Evolutionary conservation across 2,797 vertebrate genomes (phyloP).

Genomic region (Margarornis squamiger): DNA sequence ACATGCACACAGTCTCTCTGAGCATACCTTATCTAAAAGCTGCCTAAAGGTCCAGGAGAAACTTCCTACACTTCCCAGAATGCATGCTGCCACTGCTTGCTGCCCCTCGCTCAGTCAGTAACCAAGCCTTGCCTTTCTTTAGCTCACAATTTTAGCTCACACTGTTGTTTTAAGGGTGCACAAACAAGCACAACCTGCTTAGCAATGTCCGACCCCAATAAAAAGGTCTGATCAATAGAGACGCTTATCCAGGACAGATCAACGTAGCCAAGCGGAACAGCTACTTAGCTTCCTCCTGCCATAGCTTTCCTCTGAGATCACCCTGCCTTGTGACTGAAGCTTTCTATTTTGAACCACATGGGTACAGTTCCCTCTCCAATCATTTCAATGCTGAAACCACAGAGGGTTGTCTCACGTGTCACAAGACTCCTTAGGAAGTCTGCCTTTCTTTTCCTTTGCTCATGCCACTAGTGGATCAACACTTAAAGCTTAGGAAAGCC

Average conservation of each 20-base stretch:
- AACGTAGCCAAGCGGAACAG: not conserved
- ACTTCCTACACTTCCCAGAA: not conserved
- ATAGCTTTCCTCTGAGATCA: conserved; percentile 13
- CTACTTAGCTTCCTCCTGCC: not conserved
- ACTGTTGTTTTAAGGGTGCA: not conserved
- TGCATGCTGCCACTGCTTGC: not conserved
- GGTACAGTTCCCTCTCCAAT: not conserved
- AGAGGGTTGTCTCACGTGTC: not conserved
- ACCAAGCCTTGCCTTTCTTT: not conserved
- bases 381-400: not conserved
- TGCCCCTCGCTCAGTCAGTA: fast-evolving
- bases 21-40: not conserved
- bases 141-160: not conserved
- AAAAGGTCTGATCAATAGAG: not conserved
- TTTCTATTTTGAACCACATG: not conserved
- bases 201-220: not conserved
- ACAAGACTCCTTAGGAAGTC: not conserved
- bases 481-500: not conserved
- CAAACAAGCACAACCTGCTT: not conserved
- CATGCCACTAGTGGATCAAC: not conserved
- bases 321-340: not conserved
- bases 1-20: not conserved
- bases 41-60: not conserved
- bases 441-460: not conserved
- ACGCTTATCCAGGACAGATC: not conserved